phyloP scores from a whole-genome alignment of 2,888 invertebrate species.

The Sthenelais limicola region DNA sequence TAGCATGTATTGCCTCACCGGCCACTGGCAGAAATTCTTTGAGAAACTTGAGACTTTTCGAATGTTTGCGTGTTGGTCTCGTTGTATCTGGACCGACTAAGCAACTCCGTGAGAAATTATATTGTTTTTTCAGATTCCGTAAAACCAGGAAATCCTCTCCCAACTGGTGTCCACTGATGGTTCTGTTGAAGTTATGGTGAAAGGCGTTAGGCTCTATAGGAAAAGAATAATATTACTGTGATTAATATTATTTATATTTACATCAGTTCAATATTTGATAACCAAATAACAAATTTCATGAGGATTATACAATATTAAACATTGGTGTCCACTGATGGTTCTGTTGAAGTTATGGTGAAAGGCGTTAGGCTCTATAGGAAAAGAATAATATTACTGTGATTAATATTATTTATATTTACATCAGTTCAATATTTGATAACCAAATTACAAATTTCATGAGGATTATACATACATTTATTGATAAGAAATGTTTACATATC shows the following conservation, averaged over 20 bases:
- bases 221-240: too few species aligned
- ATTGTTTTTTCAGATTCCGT: background rate
- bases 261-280: too few species aligned
- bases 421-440: too few species aligned
- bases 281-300: too few species aligned
- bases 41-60: constrained; percentile 32
- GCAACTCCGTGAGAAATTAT: constrained; percentile 6
- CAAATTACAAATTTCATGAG: too few species aligned
- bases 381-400: too few species aligned
- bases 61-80: constrained; percentile 13
- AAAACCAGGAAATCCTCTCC: constrained; percentile 37
- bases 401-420: too few species aligned
- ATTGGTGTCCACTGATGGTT: background rate
- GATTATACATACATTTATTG: too few species aligned
- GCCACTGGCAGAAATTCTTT: constrained; percentile 42
- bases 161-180: constrained; percentile 13
- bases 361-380: constrained; percentile 40
- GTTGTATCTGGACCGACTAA: constrained; percentile 43
- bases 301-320: too few species aligned
- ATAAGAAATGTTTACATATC: too few species aligned
- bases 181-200: constrained; percentile 24
- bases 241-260: too few species aligned
- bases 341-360: constrained; percentile 34
- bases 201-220: constrained; percentile 42
- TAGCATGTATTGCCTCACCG: constrained; percentile 74